Percentiles rank a stretch among this genome's conserved stretches.
These are phyloP conservation scores for Stegodyphus dumicola DNA, from an alignment of 1,140 invertebrate species.

Conservation along the genomic window DNA sequence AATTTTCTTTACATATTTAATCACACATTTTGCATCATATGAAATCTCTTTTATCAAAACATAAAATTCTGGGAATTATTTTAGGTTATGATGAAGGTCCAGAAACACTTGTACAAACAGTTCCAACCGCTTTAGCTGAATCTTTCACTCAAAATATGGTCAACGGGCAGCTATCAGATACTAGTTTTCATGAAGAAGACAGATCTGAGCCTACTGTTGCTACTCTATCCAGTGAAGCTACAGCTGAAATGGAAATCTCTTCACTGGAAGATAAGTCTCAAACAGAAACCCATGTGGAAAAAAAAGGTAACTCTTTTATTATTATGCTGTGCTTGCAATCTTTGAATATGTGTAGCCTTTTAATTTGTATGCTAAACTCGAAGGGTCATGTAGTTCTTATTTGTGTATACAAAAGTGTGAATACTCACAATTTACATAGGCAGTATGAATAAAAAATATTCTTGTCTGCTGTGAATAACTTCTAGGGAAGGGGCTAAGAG, in stretches of 20 bases:
- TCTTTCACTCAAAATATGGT: conserved; percentile 26
- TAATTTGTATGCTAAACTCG: no score
- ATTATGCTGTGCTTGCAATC: no score
- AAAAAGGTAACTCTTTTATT: conserved; percentile 26
- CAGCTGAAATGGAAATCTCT: conserved; percentile 60
- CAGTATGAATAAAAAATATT: no score
- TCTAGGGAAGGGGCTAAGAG: no score
- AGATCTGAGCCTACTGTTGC: conserved; percentile 63
- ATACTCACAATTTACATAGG: no score
- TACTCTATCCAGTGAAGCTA: conserved; percentile 58
- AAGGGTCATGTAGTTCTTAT: no score
- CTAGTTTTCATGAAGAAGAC: conserved; percentile 65
- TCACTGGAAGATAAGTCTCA: conserved; percentile 60
- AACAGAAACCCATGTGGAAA: conserved; percentile 48
- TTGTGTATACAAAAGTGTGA: no score
- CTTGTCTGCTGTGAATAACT: no score
- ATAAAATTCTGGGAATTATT: neutral
- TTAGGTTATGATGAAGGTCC: conserved; percentile 39
- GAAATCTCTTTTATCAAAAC: no score
- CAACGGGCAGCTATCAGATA: conserved; percentile 65
- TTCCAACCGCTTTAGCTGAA: conserved; percentile 40
- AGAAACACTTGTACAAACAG: conserved; percentile 48
- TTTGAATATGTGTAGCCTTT: no score
- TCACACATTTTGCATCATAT: no score
- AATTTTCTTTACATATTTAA: no score